Evolutionary conservation across 2,888 invertebrate species (phyloP).

Genomic region (Polymixis lichenea): DNA sequence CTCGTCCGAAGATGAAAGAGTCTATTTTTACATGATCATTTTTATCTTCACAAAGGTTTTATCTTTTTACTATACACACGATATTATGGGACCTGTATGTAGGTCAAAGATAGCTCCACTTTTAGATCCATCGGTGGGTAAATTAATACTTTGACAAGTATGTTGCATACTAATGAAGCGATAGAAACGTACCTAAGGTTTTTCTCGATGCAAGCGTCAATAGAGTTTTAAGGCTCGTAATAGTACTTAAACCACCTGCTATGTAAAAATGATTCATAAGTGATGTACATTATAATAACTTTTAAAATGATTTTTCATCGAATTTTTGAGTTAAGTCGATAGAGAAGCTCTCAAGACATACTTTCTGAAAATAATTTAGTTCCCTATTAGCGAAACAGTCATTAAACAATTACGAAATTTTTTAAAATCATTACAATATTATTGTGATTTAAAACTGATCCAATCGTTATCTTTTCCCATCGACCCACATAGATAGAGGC

Average conservation of each 20-base stretch:
- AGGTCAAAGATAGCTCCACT: conserved; percentile 18
- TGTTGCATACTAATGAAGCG: conserved; percentile 21
- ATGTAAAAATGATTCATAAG: neutral
- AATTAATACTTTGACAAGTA: conserved; percentile 5
- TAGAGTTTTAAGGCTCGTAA: neutral
- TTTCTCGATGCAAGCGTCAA: neutral
- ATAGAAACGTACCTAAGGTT: neutral
- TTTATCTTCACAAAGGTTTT: conserved; percentile 33
- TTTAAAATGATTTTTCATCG: neutral
- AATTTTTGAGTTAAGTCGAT: neutral
- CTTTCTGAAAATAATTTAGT: neutral
- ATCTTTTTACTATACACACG: conserved; percentile 18
- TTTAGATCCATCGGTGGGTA: conserved; percentile 5
- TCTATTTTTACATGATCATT: conserved; percentile 41
- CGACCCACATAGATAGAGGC: conserved; percentile 59
- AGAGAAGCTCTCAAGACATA: neutral
- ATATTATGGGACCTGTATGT: conserved; percentile 19
- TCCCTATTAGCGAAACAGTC: neutral
- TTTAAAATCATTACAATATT: conserved; percentile 2
- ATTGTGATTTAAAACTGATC: conserved; percentile 31
- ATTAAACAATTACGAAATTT: neutral
- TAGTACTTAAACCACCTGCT: neutral
- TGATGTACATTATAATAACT: neutral
- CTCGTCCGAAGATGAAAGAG: conserved; percentile 22
- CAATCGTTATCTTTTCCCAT: conserved; percentile 39